Evolutionary conservation across 2,797 vertebrate genomes (phyloP), one percentile per base, ranked within the genome.

Genomic region (Syngnathus rostellatus): DNA sequence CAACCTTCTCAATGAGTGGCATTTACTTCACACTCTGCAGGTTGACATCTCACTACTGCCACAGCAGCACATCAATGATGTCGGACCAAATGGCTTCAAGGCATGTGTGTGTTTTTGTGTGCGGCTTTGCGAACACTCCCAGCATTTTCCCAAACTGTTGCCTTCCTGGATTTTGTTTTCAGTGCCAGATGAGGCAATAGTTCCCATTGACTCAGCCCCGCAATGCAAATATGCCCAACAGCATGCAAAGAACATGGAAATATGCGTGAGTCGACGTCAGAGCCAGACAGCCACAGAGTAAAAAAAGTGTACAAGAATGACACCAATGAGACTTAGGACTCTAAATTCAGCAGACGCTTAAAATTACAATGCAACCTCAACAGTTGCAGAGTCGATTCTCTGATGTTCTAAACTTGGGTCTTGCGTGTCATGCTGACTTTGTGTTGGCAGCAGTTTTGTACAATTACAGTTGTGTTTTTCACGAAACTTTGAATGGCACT

Each of bases 211-310:
- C 81, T 86, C 79, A 81, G 74, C 74, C 76, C 67, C 76, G 77
- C 75, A 72, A 91, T 89, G 87, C 86, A 89, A 89, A 91, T 88
- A 80, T 70, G 65, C 69, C 77, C 70, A 79, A 75, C 78, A 81
- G 72, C 72, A 86, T 86, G 83, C 83, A 88, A 86, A 87, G 40
- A 72, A 67, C 70, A 86, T 85, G 83, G 72, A 85, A 83, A 81
- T 84, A 62, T 53, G 63, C 43, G 31, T 63, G 1, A 37, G 23
- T 45, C 21, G 23, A 1, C 54, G 23, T 40, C 21, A 59, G 21
- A 48, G 45, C 66, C n/a, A 25, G 5, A 61, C 12, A 63, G 21
- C 14, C 17, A 53, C 11, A 64, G 4, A n/a, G 1, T 21, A 23
- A 55, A 50, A 57, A 1, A 17, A 25, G 31, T 6, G 5, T 45